phyloP scores from a whole-genome alignment of 35 echinoderm and acorn worm genomes.

The Apostichopus parvimensis region DNA sequence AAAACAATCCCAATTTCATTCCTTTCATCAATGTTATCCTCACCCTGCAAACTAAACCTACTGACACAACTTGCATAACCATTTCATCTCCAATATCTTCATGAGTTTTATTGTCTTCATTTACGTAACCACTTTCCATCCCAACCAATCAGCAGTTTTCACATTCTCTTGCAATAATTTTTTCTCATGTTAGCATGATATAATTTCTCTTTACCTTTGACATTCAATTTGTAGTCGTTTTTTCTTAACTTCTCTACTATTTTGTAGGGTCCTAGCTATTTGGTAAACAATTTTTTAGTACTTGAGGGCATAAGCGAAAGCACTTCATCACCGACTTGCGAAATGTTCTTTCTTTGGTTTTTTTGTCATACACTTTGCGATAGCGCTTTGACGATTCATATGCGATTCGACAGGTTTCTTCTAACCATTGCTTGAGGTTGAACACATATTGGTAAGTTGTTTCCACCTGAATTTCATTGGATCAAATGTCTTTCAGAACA shows the following conservation, averaged over 20 bases:
- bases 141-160: too few species aligned
- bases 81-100: too few species aligned
- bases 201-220: conserved; percentile 40
- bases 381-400: conserved; percentile 10
- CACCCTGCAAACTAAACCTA: neutral
- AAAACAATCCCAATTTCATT: too few species aligned
- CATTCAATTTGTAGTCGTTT: conserved; percentile 21
- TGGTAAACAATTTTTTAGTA: conserved; percentile 39
- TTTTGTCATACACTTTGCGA: conserved; percentile 17
- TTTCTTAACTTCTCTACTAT: neutral
- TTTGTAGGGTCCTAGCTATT: conserved; percentile 61
- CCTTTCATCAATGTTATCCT: too few species aligned
- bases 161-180: too few species aligned
- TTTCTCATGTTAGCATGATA: conserved; percentile 57
- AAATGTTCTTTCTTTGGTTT: conserved; percentile 38
- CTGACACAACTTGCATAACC: too few species aligned
- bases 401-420: conserved; percentile 45
- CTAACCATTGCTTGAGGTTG: conserved; percentile 34
- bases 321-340: conserved; percentile 23
- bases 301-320: conserved; percentile 36
- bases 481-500: conserved; percentile 28
- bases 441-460: conserved; percentile 53
- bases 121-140: too few species aligned
- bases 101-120: too few species aligned
- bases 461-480: conserved; percentile 7